These are phyloP conservation scores for Chloroceryle aenea DNA, from an alignment of 2,113 vertebrate genomes.

Conservation along the genomic window DNA sequence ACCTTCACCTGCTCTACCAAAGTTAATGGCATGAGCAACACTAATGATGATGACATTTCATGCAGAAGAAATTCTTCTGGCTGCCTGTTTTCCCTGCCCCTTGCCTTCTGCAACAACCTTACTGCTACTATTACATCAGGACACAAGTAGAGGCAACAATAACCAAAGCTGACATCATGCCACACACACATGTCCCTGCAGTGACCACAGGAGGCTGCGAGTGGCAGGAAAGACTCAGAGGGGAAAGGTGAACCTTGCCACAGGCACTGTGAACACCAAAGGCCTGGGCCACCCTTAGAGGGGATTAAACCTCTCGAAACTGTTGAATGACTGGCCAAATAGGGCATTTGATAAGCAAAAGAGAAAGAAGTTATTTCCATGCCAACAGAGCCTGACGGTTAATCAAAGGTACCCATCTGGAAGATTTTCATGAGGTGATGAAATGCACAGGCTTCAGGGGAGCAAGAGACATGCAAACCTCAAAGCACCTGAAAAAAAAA, in stretches of 20 bases:
- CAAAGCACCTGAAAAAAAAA: background rate
- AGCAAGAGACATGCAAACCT: slow-evolving; percentile 47
- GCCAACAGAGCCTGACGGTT: slow-evolving; percentile 54
- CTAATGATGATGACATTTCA: rapidly evolving
- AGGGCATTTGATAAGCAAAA: slow-evolving; percentile 76
- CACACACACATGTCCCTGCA: background rate
- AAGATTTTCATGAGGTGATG: slow-evolving; percentile 73
- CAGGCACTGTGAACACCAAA: background rate
- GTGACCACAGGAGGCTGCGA: rapidly evolving
- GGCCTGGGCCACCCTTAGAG: background rate
- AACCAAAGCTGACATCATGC: background rate
- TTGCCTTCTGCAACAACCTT: background rate
- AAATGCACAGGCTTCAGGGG: slow-evolving; percentile 25
- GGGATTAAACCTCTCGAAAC: background rate
- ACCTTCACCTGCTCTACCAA: background rate
- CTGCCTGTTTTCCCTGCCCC: background rate
- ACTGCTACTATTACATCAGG: background rate
- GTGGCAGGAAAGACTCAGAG: background rate
- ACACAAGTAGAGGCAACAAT: background rate
- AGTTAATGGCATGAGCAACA: background rate
- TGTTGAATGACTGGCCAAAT: slow-evolving; percentile 49
- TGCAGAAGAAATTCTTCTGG: background rate
- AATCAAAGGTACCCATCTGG: slow-evolving; percentile 70
- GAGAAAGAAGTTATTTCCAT: slow-evolving; percentile 44
- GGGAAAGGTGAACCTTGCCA: background rate